Conservation (phyloP, 2,797 vertebrate genomes). For the Borostomias antarcticus region DNA sequence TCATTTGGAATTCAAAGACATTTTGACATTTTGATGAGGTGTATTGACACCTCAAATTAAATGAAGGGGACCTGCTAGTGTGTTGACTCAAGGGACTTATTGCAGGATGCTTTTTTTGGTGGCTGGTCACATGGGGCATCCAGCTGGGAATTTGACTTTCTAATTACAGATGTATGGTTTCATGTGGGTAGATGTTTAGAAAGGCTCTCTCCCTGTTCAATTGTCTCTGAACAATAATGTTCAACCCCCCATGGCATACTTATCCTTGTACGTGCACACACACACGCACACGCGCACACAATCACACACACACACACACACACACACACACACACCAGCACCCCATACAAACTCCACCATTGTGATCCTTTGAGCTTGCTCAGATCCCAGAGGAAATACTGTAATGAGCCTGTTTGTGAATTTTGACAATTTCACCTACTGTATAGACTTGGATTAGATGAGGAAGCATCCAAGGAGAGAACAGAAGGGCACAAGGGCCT, state of each 20-base stretch:
- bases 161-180: conserved; percentile 55
- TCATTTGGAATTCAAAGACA: background rate
- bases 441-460: too few species aligned
- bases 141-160: conserved; percentile 56
- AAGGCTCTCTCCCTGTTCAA: conserved; percentile 23
- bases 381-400: too few species aligned
- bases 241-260: background rate
- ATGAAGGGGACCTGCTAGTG: background rate
- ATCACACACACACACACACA: too few species aligned
- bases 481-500: too few species aligned
- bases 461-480: too few species aligned
- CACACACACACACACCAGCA: too few species aligned
- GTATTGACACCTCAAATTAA: background rate
- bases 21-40: background rate
- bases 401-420: too few species aligned
- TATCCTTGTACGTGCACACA: too few species aligned
- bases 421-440: too few species aligned
- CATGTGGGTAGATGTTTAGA: conserved; percentile 46
- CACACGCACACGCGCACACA: too few species aligned
- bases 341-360: too few species aligned
- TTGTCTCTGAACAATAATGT: conserved; percentile 36
- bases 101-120: conserved; percentile 31
- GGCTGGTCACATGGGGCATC: conserved; percentile 42
- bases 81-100: conserved; percentile 23
- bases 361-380: too few species aligned